These are phyloP conservation scores for Rhabditophanes sp. DNA, from an alignment of 2,888 invertebrate species.

Conservation along the genomic window DNA sequence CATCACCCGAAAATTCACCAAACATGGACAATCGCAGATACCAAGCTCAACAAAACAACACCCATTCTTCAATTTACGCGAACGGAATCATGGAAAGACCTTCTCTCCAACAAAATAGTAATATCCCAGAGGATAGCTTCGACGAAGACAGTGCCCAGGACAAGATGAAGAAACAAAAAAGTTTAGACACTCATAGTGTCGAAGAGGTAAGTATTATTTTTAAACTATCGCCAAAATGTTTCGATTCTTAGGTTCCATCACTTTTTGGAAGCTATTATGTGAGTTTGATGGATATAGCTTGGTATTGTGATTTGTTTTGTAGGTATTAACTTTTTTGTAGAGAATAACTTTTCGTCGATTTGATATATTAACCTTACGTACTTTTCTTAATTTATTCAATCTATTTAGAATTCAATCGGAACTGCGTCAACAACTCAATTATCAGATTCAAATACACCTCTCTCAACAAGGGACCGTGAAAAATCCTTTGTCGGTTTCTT, in stretches of 20 bases:
- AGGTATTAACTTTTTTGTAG: background rate
- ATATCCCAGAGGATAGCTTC: too few relatives aligned
- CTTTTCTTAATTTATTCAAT: too few relatives aligned
- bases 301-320: constrained; percentile 2
- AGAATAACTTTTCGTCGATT: too few relatives aligned
- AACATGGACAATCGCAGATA: too few relatives aligned
- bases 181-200: constrained; percentile 69
- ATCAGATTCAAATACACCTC: constrained; percentile 14
- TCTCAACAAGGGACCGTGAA: constrained; percentile 50
- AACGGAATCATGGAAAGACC: too few relatives aligned
- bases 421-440: constrained; percentile 2
- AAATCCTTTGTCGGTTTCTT: constrained; percentile 96
- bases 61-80: too few relatives aligned
- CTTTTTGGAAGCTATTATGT: constrained; percentile 42
- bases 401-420: constrained; percentile 7
- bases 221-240: background rate
- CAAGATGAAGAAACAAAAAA: too few relatives aligned
- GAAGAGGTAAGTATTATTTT: constrained; percentile 65
- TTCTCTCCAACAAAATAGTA: too few relatives aligned
- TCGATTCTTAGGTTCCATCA: constrained; percentile 29
- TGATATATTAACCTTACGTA: too few relatives aligned
- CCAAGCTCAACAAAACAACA: too few relatives aligned
- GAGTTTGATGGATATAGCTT: constrained; percentile 16
- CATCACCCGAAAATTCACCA: too few relatives aligned
- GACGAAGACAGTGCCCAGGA: too few relatives aligned